A percentile compares a stretch with the other conserved stretches of the same genome.
These are phyloP conservation scores for Drymodes brunneopygia DNA, from an alignment of 2,113 vertebrate species.

Conservation along the genomic window DNA sequence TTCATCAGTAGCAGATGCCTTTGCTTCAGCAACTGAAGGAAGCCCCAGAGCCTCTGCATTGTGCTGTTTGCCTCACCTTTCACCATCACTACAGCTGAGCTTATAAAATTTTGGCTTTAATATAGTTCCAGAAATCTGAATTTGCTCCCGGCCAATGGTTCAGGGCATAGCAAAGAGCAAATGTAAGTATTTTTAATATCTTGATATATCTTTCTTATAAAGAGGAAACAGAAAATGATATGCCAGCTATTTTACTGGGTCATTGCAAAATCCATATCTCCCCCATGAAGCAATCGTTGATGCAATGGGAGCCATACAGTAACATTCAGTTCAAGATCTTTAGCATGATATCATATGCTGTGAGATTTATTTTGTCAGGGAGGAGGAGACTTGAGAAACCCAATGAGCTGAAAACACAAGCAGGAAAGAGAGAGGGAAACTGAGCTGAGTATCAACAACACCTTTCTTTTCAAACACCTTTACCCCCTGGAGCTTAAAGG, in stretches of 20 bases:
- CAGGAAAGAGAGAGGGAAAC: not conserved
- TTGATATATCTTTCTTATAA: not conserved
- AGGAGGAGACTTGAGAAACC: not conserved
- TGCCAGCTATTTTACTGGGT: not conserved
- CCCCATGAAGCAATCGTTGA: not conserved
- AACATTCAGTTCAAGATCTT: slow-evolving; percentile 36
- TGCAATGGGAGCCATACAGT: not conserved
- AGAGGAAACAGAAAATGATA: not conserved
- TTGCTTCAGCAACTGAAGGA: not conserved
- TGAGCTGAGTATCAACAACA: not conserved
- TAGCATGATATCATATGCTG: slow-evolving; percentile 15
- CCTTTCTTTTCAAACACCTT: not conserved
- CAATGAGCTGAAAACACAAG: not conserved
- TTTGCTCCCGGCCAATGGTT: not conserved
- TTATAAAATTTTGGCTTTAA: not conserved
- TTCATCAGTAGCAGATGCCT: not conserved
- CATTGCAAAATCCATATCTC: not conserved
- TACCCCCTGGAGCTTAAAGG: not conserved
- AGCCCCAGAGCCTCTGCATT: not conserved
- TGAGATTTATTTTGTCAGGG: slow-evolving; percentile 3
- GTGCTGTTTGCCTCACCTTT: not conserved
- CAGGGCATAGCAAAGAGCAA: not conserved
- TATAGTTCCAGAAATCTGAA: not conserved
- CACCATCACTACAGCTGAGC: not conserved
- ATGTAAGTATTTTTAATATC: not conserved